These are phyloP conservation scores for Oxycera nigricornis DNA, from an alignment of 2,888 invertebrate species.

Conservation along the genomic window DNA sequence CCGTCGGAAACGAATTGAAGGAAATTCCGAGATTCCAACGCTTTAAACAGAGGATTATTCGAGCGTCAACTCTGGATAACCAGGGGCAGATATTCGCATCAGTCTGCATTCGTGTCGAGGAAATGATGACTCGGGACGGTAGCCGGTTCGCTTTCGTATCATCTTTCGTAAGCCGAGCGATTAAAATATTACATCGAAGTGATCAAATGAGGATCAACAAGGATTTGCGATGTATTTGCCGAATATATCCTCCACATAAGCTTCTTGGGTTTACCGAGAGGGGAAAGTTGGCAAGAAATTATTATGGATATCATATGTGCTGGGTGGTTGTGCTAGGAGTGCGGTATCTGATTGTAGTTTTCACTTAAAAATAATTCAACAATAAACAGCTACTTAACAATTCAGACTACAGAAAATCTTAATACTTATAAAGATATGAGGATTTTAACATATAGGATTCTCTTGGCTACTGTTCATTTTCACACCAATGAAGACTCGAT, in stretches of 20 bases:
- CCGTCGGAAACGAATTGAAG: not conserved
- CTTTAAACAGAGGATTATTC: slow-evolving; percentile 22
- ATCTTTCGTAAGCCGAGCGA: slow-evolving; percentile 45
- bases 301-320: not conserved
- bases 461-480: too few relatives aligned
- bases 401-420: too few relatives aligned
- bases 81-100: not conserved
- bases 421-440: too few relatives aligned
- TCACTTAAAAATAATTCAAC: too few relatives aligned
- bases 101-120: not conserved
- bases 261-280: not conserved
- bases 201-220: slow-evolving; percentile 50
- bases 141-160: slow-evolving; percentile 44
- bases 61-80: slow-evolving; percentile 13
- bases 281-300: not conserved
- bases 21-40: slow-evolving; percentile 13
- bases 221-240: slow-evolving; percentile 46
- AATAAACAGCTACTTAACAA: too few relatives aligned
- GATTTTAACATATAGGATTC: too few relatives aligned
- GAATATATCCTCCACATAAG: slow-evolving; percentile 35
- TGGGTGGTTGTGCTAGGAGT: too few relatives aligned
- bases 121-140: not conserved
- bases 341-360: too few relatives aligned
- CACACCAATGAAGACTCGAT: too few relatives aligned
- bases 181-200: slow-evolving; percentile 50